Evolutionary conservation across 2,888 invertebrate genomes (phyloP), one percentile per base, ranked within the genome.

Genomic region (Trypoxylon attenuatum): DNA sequence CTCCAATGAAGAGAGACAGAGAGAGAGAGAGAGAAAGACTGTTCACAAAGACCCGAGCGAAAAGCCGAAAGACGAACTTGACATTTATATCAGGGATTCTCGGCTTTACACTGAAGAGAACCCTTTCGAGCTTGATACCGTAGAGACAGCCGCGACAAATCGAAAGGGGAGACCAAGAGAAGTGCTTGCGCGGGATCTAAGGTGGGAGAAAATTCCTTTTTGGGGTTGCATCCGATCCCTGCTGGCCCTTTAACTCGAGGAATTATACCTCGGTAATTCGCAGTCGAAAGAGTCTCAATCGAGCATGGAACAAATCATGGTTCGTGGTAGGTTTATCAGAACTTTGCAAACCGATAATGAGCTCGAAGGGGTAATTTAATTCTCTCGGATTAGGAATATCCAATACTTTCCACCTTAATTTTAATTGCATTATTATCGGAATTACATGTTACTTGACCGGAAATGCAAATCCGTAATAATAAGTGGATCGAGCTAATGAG

Each of bases 1-100:
- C 69, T 63, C 1, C 71, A 56, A 60, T 63, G 76, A 71, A 56
- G 77, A 73, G 59, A 60, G 58, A 52, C 52, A 59, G 54, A 53
- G 46, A 51, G 45, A 55, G 52, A 53, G 33, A 56, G 49, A 55
- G 60, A 57, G 61, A 59, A 53, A 52, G 61, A 45, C 33, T 42
- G 47, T 59, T 55, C 10, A 45, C 49, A 62, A 62, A 58, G 69
- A 21, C 15, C 60, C 53, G 51, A 55, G 67, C 66, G 70, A 71
- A 82, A 77, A 80, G 81, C 76, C 79, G 81, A 83, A 78, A 80
- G 80, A 70, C 82, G 81, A 85, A 85, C 81, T 85, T 84, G 86
- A 86, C 86, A 84, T 86, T 86, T 86, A 83, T 84, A 83, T 82
- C 79, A 78, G 83, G 83, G 84, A 87, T 87, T 86, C 84, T 82